These are phyloP conservation scores for Hydrophis major DNA, from an alignment of 2,797 vertebrate species.

Conservation along the genomic window DNA sequence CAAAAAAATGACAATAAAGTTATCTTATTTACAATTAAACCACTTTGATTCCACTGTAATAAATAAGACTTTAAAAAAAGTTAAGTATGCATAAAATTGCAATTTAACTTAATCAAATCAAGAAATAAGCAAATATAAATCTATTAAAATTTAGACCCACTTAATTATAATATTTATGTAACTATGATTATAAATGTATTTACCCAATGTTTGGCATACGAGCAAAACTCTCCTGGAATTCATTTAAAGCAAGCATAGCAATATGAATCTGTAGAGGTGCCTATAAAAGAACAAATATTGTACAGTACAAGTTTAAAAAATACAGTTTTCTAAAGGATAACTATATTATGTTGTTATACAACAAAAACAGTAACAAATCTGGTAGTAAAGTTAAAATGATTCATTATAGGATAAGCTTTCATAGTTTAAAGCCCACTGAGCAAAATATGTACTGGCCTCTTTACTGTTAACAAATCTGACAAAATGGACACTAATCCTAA, in stretches of 20 bases:
- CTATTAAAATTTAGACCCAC: not conserved
- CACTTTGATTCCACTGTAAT: not conserved
- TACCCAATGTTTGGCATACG: conserved; percentile 88
- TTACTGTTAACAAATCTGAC: not conserved
- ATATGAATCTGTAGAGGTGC: conserved; percentile 87
- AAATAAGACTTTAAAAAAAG: not conserved
- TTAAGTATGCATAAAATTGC: not conserved
- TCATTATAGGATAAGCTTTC: not conserved
- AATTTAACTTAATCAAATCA: not conserved
- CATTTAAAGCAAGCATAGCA: conserved; percentile 89
- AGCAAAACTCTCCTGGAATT: conserved; percentile 85
- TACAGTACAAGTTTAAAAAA: not conserved
- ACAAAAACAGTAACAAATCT: not conserved
- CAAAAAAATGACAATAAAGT: not conserved
- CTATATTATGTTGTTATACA: not conserved
- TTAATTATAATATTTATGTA: not conserved
- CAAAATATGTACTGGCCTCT: not conserved
- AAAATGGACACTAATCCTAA: not conserved
- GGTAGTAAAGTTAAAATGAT: not conserved
- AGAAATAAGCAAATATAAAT: not conserved
- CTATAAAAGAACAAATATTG: conserved; percentile 67
- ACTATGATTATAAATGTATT: not conserved
- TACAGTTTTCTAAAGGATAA: not conserved
- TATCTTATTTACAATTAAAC: not conserved
- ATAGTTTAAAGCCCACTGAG: not conserved